Base-by-base conservation (phyloP, 2,888 invertebrate genomes). In the Parnassius orleans region DNA sequence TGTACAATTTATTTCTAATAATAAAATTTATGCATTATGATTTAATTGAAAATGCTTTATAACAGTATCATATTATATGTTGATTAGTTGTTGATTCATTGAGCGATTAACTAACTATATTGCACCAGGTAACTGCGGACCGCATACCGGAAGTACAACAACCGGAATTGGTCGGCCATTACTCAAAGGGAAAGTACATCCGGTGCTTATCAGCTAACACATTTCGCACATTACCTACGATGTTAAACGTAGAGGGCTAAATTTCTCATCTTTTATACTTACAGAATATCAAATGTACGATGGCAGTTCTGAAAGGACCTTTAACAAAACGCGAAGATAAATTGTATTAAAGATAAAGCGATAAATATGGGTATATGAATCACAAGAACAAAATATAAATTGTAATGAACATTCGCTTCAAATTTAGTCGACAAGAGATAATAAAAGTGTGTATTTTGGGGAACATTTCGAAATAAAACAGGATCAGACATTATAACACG, bases 61-160 rank as follows among this genome's bases (percentile, higher is more conserved):
- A 33, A 7, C 7, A 33, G 33, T 53, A 57, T 47, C 41, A 33
- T 48, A 57, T 56, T 57, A 56, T 55, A 12, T 64, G 66, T 81
- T 86, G 85, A 87, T 87, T 86, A 86, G 79, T 71, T 68, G 83
- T 33, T 87, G 87, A 87, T 87, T 81, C 81, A 87, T 85, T 83
- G 82, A 75, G 76, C 79, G 83, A 86, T 86, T 86, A 86, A 79
- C 81, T 77, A 78, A 77, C 81, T 86, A 76, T 86, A 76, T 72
- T 66, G 70, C 78, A 78, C 80, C 77, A 76, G 80, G 68, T 71
- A 72, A 71, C 73, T 72, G 70, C 69, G 68, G 74, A 75, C 75
- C 75, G 77, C 75, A 76, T 72, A 79, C 76, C 81, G 88, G 88
- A 89, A 84, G 86, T 84, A 84, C 85, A 84, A 78, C 75, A 77